A percentile compares a stretch with the other conserved stretches of the same genome.
phyloP scores from a whole-genome alignment of 1,140 invertebrate genomes.

The Pteromalus puparum region DNA sequence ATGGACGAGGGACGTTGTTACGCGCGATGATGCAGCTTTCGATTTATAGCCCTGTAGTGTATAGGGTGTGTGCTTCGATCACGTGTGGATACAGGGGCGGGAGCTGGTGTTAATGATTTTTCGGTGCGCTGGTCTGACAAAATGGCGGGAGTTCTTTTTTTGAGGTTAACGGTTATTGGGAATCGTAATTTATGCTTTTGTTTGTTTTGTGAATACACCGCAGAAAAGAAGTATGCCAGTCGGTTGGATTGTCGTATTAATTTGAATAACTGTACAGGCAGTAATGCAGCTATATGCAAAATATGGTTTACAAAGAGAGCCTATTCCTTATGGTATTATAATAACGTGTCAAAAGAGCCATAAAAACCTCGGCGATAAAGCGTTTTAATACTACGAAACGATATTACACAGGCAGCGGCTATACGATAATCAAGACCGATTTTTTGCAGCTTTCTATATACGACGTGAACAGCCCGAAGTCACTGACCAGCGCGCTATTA shows the following conservation, averaged over 20 bases:
- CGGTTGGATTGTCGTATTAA: too few species aligned
- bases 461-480: neutral
- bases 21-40: neutral
- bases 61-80: neutral
- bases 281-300: neutral
- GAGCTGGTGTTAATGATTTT: constrained; percentile 7
- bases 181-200: too few species aligned
- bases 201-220: too few species aligned
- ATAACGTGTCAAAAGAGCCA: neutral
- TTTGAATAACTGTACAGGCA: too few species aligned
- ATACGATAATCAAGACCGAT: neutral
- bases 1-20: neutral
- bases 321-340: neutral
- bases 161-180: neutral
- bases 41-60: neutral
- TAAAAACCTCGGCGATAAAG: neutral
- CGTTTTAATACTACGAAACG: neutral
- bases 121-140: neutral
- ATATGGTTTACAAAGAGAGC: neutral
- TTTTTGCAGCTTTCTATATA: neutral
- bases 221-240: too few species aligned
- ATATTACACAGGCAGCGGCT: neutral
- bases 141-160: neutral
- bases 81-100: neutral
- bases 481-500: neutral